These are phyloP conservation scores for Spisula subtruncata DNA, from an alignment of 2,888 invertebrate species.

Conservation along the genomic window DNA sequence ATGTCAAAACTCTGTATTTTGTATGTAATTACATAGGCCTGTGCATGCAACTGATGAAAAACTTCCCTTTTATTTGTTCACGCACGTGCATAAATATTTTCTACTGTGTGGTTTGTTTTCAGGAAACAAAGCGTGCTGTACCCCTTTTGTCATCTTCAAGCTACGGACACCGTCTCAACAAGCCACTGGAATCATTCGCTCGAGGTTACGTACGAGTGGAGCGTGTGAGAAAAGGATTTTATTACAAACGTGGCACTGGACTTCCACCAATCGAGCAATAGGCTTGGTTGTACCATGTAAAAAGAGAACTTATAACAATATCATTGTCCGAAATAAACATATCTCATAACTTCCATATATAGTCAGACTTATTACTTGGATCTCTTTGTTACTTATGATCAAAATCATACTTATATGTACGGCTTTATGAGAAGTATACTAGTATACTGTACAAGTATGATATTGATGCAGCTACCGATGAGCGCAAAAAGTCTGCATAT, in stretches of 20 bases:
- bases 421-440: too few relatives aligned
- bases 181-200: conserved; percentile 71
- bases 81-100: too few relatives aligned
- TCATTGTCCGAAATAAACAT: not conserved
- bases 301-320: not conserved
- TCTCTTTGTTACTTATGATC: too few relatives aligned
- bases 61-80: too few relatives aligned
- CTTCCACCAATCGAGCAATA: conserved; percentile 70
- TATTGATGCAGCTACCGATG: too few relatives aligned
- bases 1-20: too few relatives aligned
- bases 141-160: conserved; percentile 77
- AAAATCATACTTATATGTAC: too few relatives aligned
- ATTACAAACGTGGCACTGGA: conserved; percentile 77
- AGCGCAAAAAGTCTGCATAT: too few relatives aligned
- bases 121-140: conserved; percentile 74
- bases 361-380: too few relatives aligned
- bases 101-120: conserved; percentile 39
- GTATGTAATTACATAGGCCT: too few relatives aligned
- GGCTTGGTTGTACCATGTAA: not conserved
- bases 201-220: conserved; percentile 76
- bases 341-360: not conserved
- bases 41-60: too few relatives aligned
- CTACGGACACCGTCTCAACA: conserved; percentile 75
- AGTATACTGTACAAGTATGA: too few relatives aligned
- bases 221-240: conserved; percentile 79